Evolutionary conservation across 30 jellyfish, hydroid and myxozoan species (phyloP).

Genomic region (Cassiopea andromeda): DNA sequence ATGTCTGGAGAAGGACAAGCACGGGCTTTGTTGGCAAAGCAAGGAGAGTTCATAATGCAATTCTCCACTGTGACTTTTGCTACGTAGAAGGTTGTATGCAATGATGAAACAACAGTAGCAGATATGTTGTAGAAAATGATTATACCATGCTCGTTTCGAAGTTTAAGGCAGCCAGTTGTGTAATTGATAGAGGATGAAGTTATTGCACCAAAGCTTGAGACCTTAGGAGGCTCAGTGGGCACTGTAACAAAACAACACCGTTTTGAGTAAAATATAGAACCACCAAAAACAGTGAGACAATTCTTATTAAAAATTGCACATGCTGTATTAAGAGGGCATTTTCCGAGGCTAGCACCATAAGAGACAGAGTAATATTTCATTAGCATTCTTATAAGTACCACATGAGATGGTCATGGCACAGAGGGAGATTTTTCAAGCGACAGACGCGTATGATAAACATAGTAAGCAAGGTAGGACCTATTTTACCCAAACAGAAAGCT

Average conservation of each 20-base stretch:
- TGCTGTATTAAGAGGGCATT: background rate
- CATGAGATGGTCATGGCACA: too few species aligned
- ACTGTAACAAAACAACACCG: constrained; percentile 1
- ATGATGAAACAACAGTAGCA: background rate
- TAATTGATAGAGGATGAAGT: constrained; percentile 8
- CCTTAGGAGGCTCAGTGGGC: constrained; percentile 22
- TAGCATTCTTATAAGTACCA: too few species aligned
- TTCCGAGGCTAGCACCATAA: too few species aligned
- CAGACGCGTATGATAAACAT: too few species aligned
- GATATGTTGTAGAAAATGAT: constrained; percentile 13
- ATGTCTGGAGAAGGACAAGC: background rate
- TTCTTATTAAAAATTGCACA: background rate
- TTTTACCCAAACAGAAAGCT: too few species aligned
- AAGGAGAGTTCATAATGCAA: background rate
- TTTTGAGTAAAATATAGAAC: background rate
- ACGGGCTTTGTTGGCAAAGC: background rate
- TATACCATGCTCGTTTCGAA: constrained; percentile 33
- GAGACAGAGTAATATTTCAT: too few species aligned
- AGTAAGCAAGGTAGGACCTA: too few species aligned
- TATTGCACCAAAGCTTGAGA: background rate
- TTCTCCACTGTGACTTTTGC: background rate
- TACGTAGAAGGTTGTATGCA: background rate
- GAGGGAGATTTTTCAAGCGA: too few species aligned
- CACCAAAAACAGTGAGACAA: background rate
- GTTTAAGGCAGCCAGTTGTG: constrained; percentile 37